Conservation (phyloP, 2,888 invertebrate species). For the Hydriomena furcata region DNA sequence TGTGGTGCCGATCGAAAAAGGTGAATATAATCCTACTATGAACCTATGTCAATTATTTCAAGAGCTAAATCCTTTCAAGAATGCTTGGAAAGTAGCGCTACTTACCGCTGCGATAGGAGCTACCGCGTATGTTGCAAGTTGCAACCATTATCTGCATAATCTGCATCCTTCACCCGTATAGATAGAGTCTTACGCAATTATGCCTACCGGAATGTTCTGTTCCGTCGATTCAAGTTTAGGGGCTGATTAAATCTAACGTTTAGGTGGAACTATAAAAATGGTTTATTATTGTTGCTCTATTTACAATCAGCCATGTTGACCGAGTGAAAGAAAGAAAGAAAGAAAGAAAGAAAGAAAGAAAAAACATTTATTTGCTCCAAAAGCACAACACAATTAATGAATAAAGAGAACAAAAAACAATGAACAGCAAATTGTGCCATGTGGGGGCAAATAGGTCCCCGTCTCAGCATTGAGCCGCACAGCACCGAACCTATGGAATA, state of each 20-base stretch:
- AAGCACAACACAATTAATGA: no score
- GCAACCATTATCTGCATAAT: constrained; percentile 24
- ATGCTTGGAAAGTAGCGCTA: constrained; percentile 5
- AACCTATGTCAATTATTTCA: background rate
- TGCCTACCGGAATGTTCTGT: constrained; percentile 35
- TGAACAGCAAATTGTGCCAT: no score
- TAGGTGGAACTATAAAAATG: constrained; percentile 14
- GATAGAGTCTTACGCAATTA: constrained; percentile 33
- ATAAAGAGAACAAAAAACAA: no score
- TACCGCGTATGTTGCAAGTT: constrained; percentile 15
- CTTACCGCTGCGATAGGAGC: constrained; percentile 4
- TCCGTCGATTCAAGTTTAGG: constrained; percentile 37
- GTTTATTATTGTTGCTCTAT: constrained; percentile 15
- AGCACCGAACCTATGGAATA: no score
- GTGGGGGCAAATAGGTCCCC: no score
- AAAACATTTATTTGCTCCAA: no score
- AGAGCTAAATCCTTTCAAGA: constrained; percentile 15
- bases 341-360: no score
- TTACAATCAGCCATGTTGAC: no score
- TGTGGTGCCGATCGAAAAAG: no score
- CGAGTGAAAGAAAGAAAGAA: no score
- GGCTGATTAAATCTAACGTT: constrained; percentile 32
- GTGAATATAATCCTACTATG: background rate
- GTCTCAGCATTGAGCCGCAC: no score
- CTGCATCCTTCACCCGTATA: constrained; percentile 36